phyloP scores from a whole-genome alignment of 2,797 vertebrate genomes.

The Lateolabrax maculatus region DNA sequence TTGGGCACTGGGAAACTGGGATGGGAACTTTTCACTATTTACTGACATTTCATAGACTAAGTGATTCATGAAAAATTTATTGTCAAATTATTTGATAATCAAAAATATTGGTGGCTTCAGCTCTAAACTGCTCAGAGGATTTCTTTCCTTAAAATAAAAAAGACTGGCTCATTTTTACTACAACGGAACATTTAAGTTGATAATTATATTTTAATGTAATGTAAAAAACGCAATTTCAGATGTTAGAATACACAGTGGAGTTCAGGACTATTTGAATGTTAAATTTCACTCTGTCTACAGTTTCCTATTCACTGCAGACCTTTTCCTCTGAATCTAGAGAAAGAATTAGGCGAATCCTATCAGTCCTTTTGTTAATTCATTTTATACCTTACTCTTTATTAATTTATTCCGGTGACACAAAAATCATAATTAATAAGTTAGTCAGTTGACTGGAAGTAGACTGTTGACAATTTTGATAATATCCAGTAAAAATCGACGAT shows the following conservation, averaged over 20 bases:
- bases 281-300: background rate
- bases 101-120: background rate
- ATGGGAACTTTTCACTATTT: background rate
- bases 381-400: background rate
- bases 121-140: background rate
- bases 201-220: background rate
- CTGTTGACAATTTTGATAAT: background rate
- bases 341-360: background rate
- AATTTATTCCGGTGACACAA: too few species aligned
- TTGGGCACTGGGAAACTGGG: background rate
- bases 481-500: background rate
- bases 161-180: background rate
- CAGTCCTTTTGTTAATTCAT: background rate
- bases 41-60: background rate
- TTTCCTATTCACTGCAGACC: background rate
- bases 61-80: background rate
- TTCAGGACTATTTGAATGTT: background rate
- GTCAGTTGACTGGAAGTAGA: background rate
- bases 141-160: background rate
- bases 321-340: background rate
- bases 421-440: too few species aligned
- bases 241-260: background rate
- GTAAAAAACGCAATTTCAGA: background rate
- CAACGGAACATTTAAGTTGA: background rate
- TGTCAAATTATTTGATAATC: background rate